A percentile compares a stretch with the other conserved stretches of the same genome.
Conservation (phyloP, 2,797 vertebrate genomes). For the Hydrophis major region DNA sequence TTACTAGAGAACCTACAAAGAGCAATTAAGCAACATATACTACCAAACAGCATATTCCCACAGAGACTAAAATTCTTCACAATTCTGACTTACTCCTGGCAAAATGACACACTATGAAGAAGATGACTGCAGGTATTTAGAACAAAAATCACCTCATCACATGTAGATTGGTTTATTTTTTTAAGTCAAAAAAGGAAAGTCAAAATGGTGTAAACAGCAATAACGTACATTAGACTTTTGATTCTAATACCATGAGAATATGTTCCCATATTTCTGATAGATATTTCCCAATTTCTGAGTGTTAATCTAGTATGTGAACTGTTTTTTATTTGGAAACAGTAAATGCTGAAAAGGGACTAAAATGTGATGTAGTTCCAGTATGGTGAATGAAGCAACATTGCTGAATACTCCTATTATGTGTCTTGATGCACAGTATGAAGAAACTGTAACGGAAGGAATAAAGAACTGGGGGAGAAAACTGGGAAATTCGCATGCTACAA, state of each 20-base stretch:
- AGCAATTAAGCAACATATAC: not conserved
- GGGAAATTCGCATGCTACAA: not conserved
- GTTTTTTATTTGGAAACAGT: not conserved
- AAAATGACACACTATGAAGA: not conserved
- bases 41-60: not conserved
- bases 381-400: not conserved
- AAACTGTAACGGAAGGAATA: not conserved
- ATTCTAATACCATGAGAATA: conserved; percentile 1
- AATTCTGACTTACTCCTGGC: not conserved
- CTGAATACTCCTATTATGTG: not conserved
- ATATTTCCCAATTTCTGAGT: conserved; percentile 19
- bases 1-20: not conserved
- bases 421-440: not conserved
- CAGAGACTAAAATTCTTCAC: not conserved
- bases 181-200: not conserved
- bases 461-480: not conserved
- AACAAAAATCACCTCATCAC: not conserved
- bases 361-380: not conserved
- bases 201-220: not conserved
- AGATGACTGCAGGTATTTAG: not conserved
- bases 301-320: not conserved
- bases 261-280: conserved; percentile 26
- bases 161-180: not conserved
- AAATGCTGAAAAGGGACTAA: not conserved
- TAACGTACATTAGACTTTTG: not conserved